These are phyloP conservation scores for Myocastor coypus DNA, from an alignment of 2,113 vertebrate genomes.

Conservation along the genomic window DNA sequence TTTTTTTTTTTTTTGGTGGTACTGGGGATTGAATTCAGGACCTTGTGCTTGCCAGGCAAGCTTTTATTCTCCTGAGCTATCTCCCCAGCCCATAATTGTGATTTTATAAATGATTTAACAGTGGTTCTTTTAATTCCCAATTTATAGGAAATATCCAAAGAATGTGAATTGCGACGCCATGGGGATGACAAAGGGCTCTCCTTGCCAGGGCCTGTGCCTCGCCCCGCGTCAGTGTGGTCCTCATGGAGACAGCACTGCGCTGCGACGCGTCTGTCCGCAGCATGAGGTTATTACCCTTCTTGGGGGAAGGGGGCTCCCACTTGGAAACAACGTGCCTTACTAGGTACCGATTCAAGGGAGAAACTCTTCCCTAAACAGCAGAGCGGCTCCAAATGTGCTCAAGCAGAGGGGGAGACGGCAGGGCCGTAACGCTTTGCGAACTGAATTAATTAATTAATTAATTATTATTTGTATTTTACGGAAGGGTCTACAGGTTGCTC, in stretches of 20 bases:
- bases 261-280: constrained; percentile 43
- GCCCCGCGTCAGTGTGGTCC: not conserved
- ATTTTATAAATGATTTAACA: constrained; percentile 46
- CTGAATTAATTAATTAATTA: too few relatives aligned
- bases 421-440: constrained; percentile 15
- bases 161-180: not conserved
- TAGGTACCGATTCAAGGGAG: constrained; percentile 9
- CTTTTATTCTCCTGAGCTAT: too few relatives aligned
- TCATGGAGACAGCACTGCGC: constrained; percentile 27
- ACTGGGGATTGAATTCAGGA: too few relatives aligned
- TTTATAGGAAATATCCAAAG: not conserved
- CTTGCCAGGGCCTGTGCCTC: not conserved
- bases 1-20: too few relatives aligned
- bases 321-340: constrained; percentile 53
- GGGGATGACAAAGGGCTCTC: constrained; percentile 47
- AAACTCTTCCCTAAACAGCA: constrained; percentile 53
- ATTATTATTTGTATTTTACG: not conserved
- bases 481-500: too few relatives aligned
- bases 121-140: constrained; percentile 38
- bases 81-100: too few relatives aligned
- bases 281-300: constrained; percentile 64
- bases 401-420: constrained; percentile 16
- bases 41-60: too few relatives aligned
- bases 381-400: not conserved
- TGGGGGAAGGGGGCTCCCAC: constrained; percentile 20